Evolutionary conservation across 2,113 vertebrate species (phyloP), one percentile per base, ranked within the genome.

Genomic region (Xiphophorus couchianus): DNA sequence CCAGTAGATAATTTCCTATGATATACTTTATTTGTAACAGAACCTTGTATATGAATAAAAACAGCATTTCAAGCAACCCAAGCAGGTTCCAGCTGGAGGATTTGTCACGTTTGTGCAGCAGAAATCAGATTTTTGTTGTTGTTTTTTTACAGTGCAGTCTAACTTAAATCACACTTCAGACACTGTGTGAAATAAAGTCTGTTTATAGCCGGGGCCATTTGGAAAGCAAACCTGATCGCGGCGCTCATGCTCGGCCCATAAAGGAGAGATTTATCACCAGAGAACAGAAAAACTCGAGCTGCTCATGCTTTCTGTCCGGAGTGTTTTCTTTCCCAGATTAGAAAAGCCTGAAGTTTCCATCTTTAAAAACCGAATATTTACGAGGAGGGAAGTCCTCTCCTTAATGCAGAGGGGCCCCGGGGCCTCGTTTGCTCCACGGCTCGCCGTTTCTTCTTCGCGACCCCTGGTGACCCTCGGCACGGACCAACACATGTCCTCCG

Each of bases 21-120:
- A 87, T 93, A 90, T 82, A 82, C 87, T 88, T 88, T 89, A 93
- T 93, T 88, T 94, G 93, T 94, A 93, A 84, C 89, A 90, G 82
- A 90, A 92, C 74, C 83, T 74, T 93, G 91, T 94, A 93, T 91
- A 89, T 90, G 74, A 93, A 94, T 92, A 90, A 93, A 93, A 54
- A 86, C 77, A 78, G 78, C 76, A 84, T 89, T 89, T 93, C 63
- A 93, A 94, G 87, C 90, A 90, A 86, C 80, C 72, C 69, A 67
- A 74, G n/a, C 8, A 1, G 6, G 3, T 62, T 35, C 48, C 1
- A 10, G 31, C 54, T 54, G 66, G 54, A 61, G 48, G 71, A 64
- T 66, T 69, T 73, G 44, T 30, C 15, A 29, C 44, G 66, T 29
- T 27, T 60, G 27, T 70, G 27, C n/a, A 58, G 66, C 37, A 76